A percentile compares a stretch with the other conserved stretches of the same genome.
phyloP scores from a whole-genome alignment of 2,797 vertebrate species.

The Dendrocincla fuliginosa region DNA sequence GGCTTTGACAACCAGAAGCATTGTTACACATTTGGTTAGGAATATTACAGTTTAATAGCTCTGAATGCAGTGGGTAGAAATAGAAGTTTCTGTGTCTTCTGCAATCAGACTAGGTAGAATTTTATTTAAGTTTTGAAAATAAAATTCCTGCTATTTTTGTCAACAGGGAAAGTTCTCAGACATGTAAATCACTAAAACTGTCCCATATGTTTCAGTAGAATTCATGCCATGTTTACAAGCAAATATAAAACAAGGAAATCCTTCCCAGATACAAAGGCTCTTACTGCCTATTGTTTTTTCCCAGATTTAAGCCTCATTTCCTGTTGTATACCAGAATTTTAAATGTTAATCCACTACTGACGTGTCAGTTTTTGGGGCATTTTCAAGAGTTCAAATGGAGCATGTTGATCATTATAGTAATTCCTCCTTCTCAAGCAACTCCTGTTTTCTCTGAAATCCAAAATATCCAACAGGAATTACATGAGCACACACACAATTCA shows the following conservation, averaged over 20 bases:
- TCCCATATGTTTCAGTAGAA: not conserved
- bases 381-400: not conserved
- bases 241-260: constrained; percentile 26
- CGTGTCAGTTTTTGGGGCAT: not conserved
- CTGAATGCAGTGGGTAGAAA: not conserved
- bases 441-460: not conserved
- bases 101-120: not conserved
- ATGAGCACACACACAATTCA: not conserved
- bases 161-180: not conserved
- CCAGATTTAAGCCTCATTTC: not conserved
- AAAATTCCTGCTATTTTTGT: constrained; percentile 6
- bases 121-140: not conserved
- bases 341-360: not conserved
- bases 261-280: constrained; percentile 32
- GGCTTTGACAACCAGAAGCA: not conserved
- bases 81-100: not conserved
- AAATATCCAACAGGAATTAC: not conserved
- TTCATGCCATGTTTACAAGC: not conserved
- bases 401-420: not conserved
- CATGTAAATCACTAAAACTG: not conserved
- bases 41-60: not conserved
- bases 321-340: not conserved
- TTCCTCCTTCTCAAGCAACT: not conserved
- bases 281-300: not conserved
- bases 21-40: not conserved